phyloP scores from a whole-genome alignment of 2,113 vertebrate species.

The Otolemur garnettii region DNA sequence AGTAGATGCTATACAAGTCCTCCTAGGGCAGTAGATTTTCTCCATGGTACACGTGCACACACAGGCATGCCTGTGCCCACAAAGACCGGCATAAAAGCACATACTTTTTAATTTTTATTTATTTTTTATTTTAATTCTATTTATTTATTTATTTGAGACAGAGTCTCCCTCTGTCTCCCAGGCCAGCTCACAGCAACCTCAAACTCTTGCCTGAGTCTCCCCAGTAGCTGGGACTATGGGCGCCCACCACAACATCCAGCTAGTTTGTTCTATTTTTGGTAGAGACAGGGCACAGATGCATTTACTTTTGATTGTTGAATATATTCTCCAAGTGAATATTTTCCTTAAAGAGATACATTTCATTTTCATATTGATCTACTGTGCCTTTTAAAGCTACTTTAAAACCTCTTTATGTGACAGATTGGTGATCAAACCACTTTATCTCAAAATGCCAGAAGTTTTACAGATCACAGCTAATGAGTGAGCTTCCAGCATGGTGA shows the following conservation, averaged over 20 bases:
- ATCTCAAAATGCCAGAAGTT: conserved; percentile 23
- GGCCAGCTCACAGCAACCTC: too few relatives aligned
- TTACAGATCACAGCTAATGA: conserved; percentile 58
- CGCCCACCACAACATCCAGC: too few relatives aligned
- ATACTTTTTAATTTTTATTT: background rate
- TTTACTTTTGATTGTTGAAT: background rate
- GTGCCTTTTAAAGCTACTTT: conserved; percentile 40
- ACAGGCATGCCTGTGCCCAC: background rate
- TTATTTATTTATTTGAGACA: too few relatives aligned
- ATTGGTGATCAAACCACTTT: conserved; percentile 39
- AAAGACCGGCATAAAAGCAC: background rate
- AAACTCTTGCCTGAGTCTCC: too few relatives aligned
- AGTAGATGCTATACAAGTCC: background rate
- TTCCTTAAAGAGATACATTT: conserved; percentile 29
- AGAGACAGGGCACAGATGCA: background rate
- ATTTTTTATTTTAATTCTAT: too few relatives aligned
- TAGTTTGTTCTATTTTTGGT: too few relatives aligned
- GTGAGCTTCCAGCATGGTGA: background rate
- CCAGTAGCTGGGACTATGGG: too few relatives aligned
- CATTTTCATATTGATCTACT: conserved; percentile 11
- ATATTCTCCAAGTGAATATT: background rate
- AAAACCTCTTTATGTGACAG: conserved; percentile 21
- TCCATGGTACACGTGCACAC: background rate
- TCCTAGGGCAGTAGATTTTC: background rate
- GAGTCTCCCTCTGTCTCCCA: too few relatives aligned